Base-by-base conservation (phyloP, 2,113 vertebrate species). In the Onychostruthus taczanowskii region DNA sequence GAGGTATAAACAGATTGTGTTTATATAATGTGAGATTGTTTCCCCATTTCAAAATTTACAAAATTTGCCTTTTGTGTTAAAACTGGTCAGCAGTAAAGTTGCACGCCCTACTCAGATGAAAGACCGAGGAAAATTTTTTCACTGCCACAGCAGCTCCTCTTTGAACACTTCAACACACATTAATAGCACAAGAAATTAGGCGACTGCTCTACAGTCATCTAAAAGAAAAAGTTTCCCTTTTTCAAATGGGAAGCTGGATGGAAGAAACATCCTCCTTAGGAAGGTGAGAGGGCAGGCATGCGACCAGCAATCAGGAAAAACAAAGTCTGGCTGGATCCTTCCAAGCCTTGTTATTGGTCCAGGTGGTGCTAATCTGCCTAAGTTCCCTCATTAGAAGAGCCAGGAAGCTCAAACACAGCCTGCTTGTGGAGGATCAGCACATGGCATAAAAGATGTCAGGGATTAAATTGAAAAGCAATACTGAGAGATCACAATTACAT, bases 201-300 rank as follows among this genome's bases (percentile, higher is more conserved):
- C 28, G 18, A 16, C 19, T 49, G 15, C 33, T 41, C 39, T 41
- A 41, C 39, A 41, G 39, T 41, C 39, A 41, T 13, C 39, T 41
- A 41, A 41, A 41, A 41, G 39, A 41, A 41, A 41, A 41, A 41
- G 39, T 13, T 41, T 41, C 39, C 39, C 10, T 75, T 91, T 46
- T 55, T 68, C 35, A 80, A 56, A 73, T 3, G 2, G 15, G 31
- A 84, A 91, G 10, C 3, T 55, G 17, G n/a, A 80, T 53, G 23
- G 31, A 76, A 16, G 18, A 82, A 11, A 16, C 7, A 27, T 28
- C 4, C 7, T 52, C 13, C 46, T 58, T 62, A 37, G 7, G 16
- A 39, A 17, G 6, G 2, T 0, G 1, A 7, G 0, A 3, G 12
- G 27, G 27, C 16, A 41, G 30, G 13, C 13, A 68, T 27, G 4